phyloP scores from a whole-genome alignment of 2,113 vertebrate genomes.

The Stercorarius parasiticus region DNA sequence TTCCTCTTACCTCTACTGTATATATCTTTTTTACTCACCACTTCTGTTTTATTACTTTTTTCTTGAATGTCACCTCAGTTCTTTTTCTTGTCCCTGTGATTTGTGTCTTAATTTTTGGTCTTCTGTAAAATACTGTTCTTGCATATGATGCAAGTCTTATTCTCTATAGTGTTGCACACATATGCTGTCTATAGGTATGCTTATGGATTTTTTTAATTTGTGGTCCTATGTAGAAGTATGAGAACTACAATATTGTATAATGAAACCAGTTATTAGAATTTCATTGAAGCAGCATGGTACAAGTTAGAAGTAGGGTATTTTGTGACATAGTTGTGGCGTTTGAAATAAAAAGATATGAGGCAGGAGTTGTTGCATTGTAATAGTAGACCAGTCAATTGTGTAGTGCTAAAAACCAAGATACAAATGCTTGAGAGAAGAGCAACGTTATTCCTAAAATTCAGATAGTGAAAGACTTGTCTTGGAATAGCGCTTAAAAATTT shows the following conservation, averaged over 20 bases:
- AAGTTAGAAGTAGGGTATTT: not conserved
- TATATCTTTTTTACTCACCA: not conserved
- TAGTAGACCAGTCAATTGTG: not conserved
- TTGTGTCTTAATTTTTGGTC: not conserved
- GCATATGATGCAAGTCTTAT: not conserved
- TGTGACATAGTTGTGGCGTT: not conserved
- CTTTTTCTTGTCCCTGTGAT: not conserved
- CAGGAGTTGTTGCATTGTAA: not conserved
- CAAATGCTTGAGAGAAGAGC: not conserved
- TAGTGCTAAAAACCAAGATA: not conserved
- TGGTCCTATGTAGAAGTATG: not conserved
- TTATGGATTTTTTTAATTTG: not conserved
- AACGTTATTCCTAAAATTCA: not conserved
- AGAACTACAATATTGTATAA: not conserved
- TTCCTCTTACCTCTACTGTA: not conserved
- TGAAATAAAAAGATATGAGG: not conserved
- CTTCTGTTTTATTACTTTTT: not conserved
- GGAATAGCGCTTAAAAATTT: not conserved
- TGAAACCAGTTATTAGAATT: not conserved
- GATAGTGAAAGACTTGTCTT: not conserved
- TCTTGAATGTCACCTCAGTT: not conserved
- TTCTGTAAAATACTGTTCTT: not conserved
- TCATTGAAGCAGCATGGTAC: not conserved
- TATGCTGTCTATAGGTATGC: not conserved
- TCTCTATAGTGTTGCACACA: fast-evolving